Evolutionary conservation across 2,113 vertebrate species (phyloP).

Genomic region (Peucedramus taeniatus): DNA sequence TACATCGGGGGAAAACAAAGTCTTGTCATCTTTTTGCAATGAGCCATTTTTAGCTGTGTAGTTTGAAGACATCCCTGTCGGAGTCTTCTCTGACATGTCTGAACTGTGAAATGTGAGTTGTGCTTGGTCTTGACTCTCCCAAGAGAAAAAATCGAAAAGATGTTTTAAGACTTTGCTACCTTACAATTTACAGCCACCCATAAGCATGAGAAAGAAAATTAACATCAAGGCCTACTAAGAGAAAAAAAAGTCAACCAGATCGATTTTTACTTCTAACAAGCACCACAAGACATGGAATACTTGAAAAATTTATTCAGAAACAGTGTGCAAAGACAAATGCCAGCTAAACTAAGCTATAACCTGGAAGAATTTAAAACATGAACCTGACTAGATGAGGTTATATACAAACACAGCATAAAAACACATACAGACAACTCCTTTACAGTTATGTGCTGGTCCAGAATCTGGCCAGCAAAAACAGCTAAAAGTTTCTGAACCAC

Average conservation of each 20-base stretch:
- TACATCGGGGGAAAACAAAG: not conserved
- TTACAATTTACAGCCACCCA: not conserved
- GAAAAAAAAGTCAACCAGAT: not conserved
- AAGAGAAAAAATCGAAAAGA: not conserved
- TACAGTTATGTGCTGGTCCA: not conserved
- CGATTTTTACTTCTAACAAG: not conserved
- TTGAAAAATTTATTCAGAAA: not conserved
- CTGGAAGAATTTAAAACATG: not conserved
- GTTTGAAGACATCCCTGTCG: rapidly evolving
- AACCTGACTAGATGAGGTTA: not conserved
- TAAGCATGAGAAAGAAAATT: not conserved
- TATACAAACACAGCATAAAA: not conserved
- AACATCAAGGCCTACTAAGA: not conserved
- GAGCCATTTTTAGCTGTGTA: not conserved
- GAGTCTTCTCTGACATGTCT: not conserved
- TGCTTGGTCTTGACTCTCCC: not conserved
- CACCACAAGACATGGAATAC: not conserved
- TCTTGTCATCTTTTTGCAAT: not conserved
- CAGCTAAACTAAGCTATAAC: not conserved
- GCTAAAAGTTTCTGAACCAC: not conserved
- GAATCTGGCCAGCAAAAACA: not conserved
- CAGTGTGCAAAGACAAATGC: not conserved
- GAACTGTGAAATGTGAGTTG: not conserved
- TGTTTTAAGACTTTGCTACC: not conserved
- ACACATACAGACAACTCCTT: not conserved